Percentiles rank a stretch among this genome's conserved stretches.
Evolutionary conservation across 2,113 vertebrate species (phyloP).

Genomic region (Epinephelus fuscoguttatus): DNA sequence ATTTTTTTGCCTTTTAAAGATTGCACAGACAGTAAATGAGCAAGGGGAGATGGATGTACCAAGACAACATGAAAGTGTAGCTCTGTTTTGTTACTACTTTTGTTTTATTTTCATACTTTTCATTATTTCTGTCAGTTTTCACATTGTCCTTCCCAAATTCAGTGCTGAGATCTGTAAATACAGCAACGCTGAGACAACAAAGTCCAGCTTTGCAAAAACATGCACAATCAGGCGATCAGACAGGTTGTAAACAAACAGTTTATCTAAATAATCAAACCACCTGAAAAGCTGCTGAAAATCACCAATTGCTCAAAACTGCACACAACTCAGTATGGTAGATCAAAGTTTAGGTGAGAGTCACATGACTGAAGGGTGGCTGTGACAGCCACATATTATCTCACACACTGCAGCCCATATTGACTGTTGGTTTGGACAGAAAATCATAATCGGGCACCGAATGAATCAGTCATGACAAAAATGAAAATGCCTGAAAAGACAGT

Average conservation of each 20-base stretch:
- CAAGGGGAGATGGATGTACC: not conserved
- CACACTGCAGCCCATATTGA: too few relatives aligned
- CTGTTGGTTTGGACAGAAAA: not conserved
- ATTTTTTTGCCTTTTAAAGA: conserved; percentile 3
- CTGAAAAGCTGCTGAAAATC: too few relatives aligned
- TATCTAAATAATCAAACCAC: too few relatives aligned
- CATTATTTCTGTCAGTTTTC: not conserved
- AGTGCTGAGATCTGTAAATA: not conserved
- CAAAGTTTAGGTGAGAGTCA: not conserved
- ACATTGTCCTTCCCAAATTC: too few relatives aligned
- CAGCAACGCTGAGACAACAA: too few relatives aligned
- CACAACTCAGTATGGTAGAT: not conserved
- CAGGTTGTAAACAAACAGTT: too few relatives aligned
- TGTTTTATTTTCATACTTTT: not conserved
- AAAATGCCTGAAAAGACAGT: too few relatives aligned
- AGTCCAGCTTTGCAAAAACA: too few relatives aligned
- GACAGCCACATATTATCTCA: not conserved
- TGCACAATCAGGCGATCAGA: too few relatives aligned
- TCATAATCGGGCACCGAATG: too few relatives aligned
- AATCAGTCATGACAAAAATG: too few relatives aligned
- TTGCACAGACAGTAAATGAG: not conserved
- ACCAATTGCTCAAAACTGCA: not conserved
- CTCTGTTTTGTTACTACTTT: not conserved
- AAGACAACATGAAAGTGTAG: not conserved
- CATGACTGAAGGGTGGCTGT: not conserved